phyloP scores from a whole-genome alignment of 2,888 invertebrate genomes.

The Macrostomum cliftonense region DNA sequence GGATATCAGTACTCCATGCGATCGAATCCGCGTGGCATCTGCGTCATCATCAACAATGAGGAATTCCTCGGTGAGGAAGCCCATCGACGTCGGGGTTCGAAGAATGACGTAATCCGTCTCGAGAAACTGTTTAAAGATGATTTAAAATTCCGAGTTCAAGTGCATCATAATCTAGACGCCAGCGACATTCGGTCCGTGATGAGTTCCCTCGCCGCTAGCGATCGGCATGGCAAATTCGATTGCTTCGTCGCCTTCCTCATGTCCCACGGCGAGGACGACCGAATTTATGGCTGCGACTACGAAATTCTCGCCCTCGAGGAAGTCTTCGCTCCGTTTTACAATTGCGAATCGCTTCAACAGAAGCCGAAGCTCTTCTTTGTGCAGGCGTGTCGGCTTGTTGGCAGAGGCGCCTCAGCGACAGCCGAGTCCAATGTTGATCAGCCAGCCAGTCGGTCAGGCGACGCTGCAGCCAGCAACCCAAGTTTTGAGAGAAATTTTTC shows the following conservation, averaged over 20 bases:
- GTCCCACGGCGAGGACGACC: conserved; percentile 16
- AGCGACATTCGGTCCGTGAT: conserved; percentile 16
- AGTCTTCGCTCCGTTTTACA: too few species aligned
- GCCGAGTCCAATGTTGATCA: too few species aligned
- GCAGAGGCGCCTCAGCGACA: too few species aligned
- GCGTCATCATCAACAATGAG: conserved; percentile 24
- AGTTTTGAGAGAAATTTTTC: too few species aligned
- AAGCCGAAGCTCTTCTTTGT: too few species aligned
- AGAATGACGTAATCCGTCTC: conserved; percentile 19
- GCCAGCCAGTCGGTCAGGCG: too few species aligned
- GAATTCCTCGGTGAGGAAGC: conserved; percentile 4
- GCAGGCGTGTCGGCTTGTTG: too few species aligned
- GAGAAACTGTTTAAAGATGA: conserved; percentile 14
- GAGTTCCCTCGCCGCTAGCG: conserved; percentile 6
- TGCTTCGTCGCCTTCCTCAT: conserved; percentile 26
- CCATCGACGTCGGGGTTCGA: conserved; percentile 13
- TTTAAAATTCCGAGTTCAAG: conserved; percentile 17
- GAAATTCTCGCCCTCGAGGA: too few species aligned
- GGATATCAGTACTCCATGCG: too few species aligned
- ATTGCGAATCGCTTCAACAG: too few species aligned
- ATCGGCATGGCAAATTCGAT: conserved; percentile 18
- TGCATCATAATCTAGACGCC: conserved; percentile 16
- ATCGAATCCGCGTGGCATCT: conserved; percentile 14
- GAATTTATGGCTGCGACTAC: too few species aligned
- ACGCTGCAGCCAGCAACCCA: too few species aligned